phyloP scores from a whole-genome alignment of 1,140 invertebrate genomes.

The Magallana angulata region DNA sequence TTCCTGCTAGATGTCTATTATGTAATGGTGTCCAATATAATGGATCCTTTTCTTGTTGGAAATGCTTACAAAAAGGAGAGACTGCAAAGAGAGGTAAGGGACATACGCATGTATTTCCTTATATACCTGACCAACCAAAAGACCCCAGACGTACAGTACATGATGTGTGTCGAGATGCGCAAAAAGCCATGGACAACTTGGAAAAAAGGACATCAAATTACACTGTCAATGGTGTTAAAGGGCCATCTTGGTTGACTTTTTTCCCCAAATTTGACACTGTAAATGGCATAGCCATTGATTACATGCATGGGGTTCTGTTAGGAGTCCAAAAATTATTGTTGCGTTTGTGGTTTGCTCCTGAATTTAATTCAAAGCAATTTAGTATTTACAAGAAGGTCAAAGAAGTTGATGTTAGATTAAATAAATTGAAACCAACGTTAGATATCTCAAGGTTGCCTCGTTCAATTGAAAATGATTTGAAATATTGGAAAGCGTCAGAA shows the following conservation, averaged over 20 bases:
- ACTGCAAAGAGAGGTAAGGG: slow-evolving; percentile 43
- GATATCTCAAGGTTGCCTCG: slow-evolving; percentile 47
- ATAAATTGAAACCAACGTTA: slow-evolving; percentile 2
- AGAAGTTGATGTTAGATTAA: neutral
- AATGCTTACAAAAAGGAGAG: slow-evolving; percentile 48
- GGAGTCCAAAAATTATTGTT: slow-evolving; percentile 48
- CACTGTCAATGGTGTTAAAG: slow-evolving; percentile 41
- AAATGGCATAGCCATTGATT: slow-evolving; percentile 55
- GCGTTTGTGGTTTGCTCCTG: slow-evolving; percentile 41
- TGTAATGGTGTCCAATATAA: slow-evolving; percentile 60
- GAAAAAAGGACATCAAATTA: neutral
- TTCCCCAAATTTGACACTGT: slow-evolving; percentile 46
- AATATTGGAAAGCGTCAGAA: slow-evolving; percentile 61
- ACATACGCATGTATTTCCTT: slow-evolving; percentile 44
- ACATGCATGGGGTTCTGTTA: slow-evolving; percentile 58
- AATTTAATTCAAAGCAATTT: slow-evolving; percentile 6
- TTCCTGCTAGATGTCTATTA: slow-evolving; percentile 52
- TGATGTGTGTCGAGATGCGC: slow-evolving; percentile 21
- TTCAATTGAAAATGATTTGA: slow-evolving; percentile 48
- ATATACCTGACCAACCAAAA: slow-evolving; percentile 23
- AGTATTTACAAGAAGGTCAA: slow-evolving; percentile 1
- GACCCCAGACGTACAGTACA: slow-evolving; percentile 37
- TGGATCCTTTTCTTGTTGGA: slow-evolving; percentile 55
- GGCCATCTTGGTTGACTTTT: slow-evolving; percentile 53
- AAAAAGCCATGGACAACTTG: no score